These are phyloP conservation scores for Microcebus lehilahytsara DNA, from an alignment of 2,113 vertebrate genomes.

Conservation along the genomic window DNA sequence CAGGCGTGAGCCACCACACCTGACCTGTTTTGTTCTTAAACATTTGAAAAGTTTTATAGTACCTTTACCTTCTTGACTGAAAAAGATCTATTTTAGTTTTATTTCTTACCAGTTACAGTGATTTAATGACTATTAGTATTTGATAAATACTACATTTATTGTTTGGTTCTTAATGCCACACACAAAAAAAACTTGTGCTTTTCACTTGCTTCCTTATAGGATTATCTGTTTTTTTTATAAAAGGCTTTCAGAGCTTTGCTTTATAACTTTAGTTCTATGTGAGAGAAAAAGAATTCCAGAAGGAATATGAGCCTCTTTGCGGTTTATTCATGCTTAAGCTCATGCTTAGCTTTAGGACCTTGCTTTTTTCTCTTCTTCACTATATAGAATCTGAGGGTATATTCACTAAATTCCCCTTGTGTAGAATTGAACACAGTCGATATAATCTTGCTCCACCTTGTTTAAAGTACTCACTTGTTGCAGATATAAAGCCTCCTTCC, in stretches of 20 bases:
- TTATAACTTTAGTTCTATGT: slow-evolving; percentile 30
- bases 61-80: background rate
- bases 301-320: background rate
- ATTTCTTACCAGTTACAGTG: background rate
- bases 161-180: background rate
- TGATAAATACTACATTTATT: background rate
- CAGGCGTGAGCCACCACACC: no score
- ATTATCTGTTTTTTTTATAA: background rate
- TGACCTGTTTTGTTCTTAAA: slow-evolving; percentile 26
- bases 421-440: background rate
- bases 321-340: background rate
- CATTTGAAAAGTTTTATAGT: background rate
- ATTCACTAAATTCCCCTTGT: background rate
- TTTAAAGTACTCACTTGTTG: background rate
- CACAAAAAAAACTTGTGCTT: background rate
- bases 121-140: slow-evolving; percentile 1
- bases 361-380: background rate
- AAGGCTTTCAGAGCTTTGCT: slow-evolving; percentile 42
- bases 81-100: slow-evolving; percentile 1
- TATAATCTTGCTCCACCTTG: background rate
- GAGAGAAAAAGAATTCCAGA: slow-evolving; percentile 27
- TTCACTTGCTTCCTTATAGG: background rate
- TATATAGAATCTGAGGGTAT: slow-evolving; percentile 17
- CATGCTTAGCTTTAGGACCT: background rate
- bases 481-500: background rate